Evolutionary conservation across 2,797 vertebrate genomes (phyloP).

Genomic region (Selene dorsalis): DNA sequence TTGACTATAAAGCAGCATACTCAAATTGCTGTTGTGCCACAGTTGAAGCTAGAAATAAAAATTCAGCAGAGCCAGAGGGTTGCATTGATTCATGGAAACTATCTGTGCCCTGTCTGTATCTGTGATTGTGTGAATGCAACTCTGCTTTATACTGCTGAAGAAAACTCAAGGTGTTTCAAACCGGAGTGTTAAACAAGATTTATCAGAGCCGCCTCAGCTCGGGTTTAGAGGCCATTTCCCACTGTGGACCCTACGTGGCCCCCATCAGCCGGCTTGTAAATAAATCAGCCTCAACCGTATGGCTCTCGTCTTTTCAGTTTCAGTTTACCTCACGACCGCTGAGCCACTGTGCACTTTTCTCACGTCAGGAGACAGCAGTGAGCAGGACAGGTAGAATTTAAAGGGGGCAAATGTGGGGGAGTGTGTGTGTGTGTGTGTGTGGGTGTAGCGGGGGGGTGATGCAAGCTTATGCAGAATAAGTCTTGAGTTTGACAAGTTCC

Average conservation of each 20-base stretch:
- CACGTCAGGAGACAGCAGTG: slow-evolving; percentile 54
- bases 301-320: slow-evolving; percentile 75
- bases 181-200: slow-evolving; percentile 81
- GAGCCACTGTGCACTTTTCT: slow-evolving; percentile 67
- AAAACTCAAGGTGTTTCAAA: too few relatives aligned
- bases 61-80: slow-evolving; percentile 16
- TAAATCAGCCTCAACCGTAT: slow-evolving; percentile 77
- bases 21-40: slow-evolving; percentile 27
- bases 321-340: slow-evolving; percentile 73
- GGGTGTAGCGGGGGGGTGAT: neutral
- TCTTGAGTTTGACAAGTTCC: slow-evolving; percentile 55
- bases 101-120: slow-evolving; percentile 31
- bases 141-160: too few relatives aligned
- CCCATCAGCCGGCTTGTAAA: slow-evolving; percentile 77
- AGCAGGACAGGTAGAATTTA: slow-evolving; percentile 44
- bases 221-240: slow-evolving; percentile 80
- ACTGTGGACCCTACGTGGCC: slow-evolving; percentile 59
- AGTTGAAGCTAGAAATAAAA: slow-evolving; percentile 23
- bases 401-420: neutral
- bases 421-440: neutral
- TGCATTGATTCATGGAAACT: slow-evolving; percentile 44
- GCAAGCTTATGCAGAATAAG: slow-evolving; percentile 48
- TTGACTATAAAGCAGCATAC: slow-evolving; percentile 34
- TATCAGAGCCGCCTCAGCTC: slow-evolving; percentile 63
- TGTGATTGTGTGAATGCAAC: slow-evolving; percentile 49